Conservation (phyloP, 2,888 invertebrate species). For the Pammene fasciana region DNA sequence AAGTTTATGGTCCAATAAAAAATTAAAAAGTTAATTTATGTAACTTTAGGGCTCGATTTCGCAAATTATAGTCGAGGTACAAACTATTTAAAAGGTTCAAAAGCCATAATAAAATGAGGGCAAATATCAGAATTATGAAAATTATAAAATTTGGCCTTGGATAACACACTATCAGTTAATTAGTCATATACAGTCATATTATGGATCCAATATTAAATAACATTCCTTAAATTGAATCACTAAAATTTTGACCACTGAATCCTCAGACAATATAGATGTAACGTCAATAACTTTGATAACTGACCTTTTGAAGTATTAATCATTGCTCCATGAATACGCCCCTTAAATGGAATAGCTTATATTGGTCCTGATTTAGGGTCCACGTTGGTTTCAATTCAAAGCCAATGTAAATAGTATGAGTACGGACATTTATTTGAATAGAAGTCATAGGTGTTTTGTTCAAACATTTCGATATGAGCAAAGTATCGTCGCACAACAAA, state of each 20-base stretch:
- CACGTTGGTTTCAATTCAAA: constrained; percentile 29
- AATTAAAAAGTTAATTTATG: no score
- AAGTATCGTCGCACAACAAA: no score
- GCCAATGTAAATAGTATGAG: constrained; percentile 28
- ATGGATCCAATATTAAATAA: no score
- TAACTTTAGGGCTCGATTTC: no score
- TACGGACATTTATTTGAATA: constrained; percentile 6
- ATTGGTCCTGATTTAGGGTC: constrained; percentile 25
- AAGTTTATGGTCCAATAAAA: no score
- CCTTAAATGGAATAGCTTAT: constrained; percentile 4
- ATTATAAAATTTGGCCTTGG: no score
- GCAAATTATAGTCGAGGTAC: no score
- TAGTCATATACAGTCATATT: no score
- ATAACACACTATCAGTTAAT: no score
- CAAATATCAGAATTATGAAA: no score
- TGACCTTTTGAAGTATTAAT: background rate
- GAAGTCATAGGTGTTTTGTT: background rate
- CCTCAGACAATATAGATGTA: background rate
- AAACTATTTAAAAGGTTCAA: no score
- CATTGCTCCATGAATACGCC: background rate
- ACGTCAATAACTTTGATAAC: constrained; percentile 1
- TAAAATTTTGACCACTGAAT: background rate
- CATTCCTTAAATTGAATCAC: background rate
- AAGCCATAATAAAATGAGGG: no score
- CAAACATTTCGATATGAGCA: background rate